Conservation (phyloP, 1,140 invertebrate genomes). For the Drepana arcuata region DNA sequence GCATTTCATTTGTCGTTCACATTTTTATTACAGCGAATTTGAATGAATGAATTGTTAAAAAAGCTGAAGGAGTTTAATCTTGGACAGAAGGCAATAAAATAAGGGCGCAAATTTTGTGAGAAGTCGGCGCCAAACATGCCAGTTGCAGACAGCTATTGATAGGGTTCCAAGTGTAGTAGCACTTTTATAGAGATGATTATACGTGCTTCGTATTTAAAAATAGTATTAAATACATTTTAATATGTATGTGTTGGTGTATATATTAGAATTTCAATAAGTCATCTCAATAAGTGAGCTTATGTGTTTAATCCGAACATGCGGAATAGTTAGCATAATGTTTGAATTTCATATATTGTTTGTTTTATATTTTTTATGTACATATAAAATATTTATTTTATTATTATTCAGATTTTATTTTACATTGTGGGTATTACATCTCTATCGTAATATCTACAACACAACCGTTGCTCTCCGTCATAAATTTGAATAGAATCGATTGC, state of each 20-base stretch:
- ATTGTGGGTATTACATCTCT: conserved; percentile 34
- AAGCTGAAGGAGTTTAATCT: conserved; percentile 58
- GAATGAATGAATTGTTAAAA: conserved; percentile 34
- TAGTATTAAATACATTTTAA: too few relatives aligned
- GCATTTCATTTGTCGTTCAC: too few relatives aligned
- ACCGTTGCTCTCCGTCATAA: conserved; percentile 67
- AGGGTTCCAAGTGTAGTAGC: conserved; percentile 37
- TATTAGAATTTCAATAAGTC: too few relatives aligned
- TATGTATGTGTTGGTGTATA: too few relatives aligned
- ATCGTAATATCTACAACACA: conserved; percentile 24
- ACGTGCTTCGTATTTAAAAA: conserved; percentile 8
- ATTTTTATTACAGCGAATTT: conserved; percentile 17
- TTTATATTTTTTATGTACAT: too few relatives aligned
- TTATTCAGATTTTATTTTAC: too few relatives aligned
- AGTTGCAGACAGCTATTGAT: conserved; percentile 66
- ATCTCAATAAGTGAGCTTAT: too few relatives aligned
- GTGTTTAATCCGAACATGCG: too few relatives aligned
- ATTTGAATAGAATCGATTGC: conserved; percentile 71
- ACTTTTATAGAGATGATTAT: conserved; percentile 35
- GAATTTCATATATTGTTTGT: too few relatives aligned
- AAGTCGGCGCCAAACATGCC: conserved; percentile 58
- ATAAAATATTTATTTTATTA: too few relatives aligned
- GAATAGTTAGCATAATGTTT: too few relatives aligned
- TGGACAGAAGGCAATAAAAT: conserved; percentile 67
- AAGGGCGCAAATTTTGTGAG: conserved; percentile 59